Conservation (phyloP, 2,113 vertebrate genomes). For the Colinus virginianus region DNA sequence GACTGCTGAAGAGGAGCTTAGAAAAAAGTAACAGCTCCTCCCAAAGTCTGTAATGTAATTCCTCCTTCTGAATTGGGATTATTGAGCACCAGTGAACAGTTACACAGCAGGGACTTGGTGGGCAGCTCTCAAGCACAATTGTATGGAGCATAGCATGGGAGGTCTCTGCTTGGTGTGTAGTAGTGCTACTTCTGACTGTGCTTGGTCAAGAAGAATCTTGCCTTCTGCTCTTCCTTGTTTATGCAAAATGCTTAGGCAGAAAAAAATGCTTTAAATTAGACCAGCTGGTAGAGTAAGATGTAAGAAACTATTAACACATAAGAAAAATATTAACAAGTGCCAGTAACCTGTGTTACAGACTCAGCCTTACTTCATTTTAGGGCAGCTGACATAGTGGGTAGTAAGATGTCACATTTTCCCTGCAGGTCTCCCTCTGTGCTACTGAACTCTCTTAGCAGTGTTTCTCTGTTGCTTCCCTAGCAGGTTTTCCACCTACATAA, state of each 20-base stretch:
- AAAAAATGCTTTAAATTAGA: not conserved
- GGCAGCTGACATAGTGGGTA: not conserved
- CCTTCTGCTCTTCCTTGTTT: not conserved
- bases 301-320: too few species aligned
- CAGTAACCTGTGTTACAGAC: not conserved
- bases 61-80: not conserved
- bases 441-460: not conserved
- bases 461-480: not conserved
- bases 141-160: accelerated
- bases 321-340: not conserved
- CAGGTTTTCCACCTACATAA: not conserved
- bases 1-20: not conserved
- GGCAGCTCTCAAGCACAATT: accelerated
- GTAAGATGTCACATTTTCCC: not conserved
- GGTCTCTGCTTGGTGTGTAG: accelerated
- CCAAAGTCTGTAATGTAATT: not conserved
- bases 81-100: not conserved
- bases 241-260: not conserved
- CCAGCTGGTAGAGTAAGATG: not conserved
- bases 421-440: not conserved
- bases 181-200: not conserved
- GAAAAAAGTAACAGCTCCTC: not conserved
- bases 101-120: not conserved
- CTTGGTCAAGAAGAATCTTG: not conserved
- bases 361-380: not conserved